Conservation (phyloP, 2,797 vertebrate genomes). For the Bovichtus diacanthus region DNA sequence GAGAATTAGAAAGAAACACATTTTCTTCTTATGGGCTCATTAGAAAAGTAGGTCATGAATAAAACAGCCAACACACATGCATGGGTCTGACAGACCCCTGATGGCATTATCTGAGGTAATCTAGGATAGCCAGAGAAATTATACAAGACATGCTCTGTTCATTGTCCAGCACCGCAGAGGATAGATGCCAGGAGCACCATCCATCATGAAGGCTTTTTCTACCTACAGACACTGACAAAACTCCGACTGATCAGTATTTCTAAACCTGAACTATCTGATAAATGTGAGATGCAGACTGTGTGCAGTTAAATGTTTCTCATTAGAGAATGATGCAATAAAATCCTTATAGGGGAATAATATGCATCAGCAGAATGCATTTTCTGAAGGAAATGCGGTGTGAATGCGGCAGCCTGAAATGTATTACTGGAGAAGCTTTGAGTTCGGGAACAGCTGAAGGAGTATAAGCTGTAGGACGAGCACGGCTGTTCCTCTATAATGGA, state of each 20-base stretch:
- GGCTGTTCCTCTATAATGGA: background rate
- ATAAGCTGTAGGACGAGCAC: background rate
- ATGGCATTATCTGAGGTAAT: constrained; percentile 49
- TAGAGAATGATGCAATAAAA: background rate
- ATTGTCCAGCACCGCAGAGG: constrained; percentile 34
- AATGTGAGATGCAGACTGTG: background rate
- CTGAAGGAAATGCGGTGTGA: background rate
- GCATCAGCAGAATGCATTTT: background rate
- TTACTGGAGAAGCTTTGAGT: background rate
- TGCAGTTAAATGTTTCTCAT: background rate
- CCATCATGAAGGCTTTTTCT: constrained; percentile 44
- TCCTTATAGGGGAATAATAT: background rate
- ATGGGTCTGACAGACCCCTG: constrained; percentile 47
- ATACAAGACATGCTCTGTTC: constrained; percentile 67
- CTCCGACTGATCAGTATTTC: constrained; percentile 7
- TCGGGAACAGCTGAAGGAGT: background rate
- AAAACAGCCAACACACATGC: constrained; percentile 49
- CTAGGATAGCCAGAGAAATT: constrained; percentile 40
- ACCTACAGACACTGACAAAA: constrained; percentile 16
- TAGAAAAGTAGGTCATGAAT: constrained; percentile 69
- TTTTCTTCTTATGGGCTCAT: constrained; percentile 66
- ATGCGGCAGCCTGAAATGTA: background rate
- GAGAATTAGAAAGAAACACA: constrained; percentile 39
- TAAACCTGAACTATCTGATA: background rate
- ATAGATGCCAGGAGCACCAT: constrained; percentile 39